These are phyloP conservation scores for Acrobasis consociella DNA, from an alignment of 2,888 invertebrate genomes.

Conservation along the genomic window DNA sequence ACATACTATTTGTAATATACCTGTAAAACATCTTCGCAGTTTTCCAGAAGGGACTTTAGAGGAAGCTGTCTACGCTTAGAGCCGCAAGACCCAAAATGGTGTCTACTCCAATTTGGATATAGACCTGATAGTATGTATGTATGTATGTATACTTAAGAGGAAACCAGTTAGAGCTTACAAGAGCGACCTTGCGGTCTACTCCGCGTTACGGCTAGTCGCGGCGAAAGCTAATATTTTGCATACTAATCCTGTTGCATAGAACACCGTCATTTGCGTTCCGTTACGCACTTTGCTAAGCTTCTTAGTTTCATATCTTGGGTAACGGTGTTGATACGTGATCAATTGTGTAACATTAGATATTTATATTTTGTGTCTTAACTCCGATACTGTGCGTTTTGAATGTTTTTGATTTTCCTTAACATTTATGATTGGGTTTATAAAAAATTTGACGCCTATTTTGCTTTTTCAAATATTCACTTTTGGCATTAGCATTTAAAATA, in stretches of 20 bases:
- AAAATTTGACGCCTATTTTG: too few species aligned
- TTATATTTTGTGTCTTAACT: too few species aligned
- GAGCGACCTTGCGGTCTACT: slow-evolving; percentile 41
- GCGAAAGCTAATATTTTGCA: slow-evolving; percentile 42
- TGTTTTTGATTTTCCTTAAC: too few species aligned
- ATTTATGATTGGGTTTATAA: too few species aligned
- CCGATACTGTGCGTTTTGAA: too few species aligned
- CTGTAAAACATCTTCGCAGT: too few species aligned
- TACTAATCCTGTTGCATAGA: slow-evolving; percentile 44
- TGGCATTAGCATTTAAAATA: too few species aligned
- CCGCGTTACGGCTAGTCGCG: slow-evolving; percentile 28
- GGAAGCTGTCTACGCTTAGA: background rate
- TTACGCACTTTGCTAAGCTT: slow-evolving; percentile 35
- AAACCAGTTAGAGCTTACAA: slow-evolving; percentile 33
- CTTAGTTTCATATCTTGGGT: slow-evolving; percentile 35
- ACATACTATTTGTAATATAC: too few species aligned
- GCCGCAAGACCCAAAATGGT: too few species aligned
- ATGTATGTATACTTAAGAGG: background rate
- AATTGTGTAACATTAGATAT: background rate
- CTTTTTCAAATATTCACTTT: too few species aligned
- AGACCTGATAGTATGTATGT: too few species aligned
- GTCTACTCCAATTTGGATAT: too few species aligned
- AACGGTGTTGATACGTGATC: slow-evolving; percentile 34
- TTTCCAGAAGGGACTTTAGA: background rate
- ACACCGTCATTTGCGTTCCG: slow-evolving; percentile 40